These are phyloP conservation scores for Limnodromus scolopaceus DNA, from an alignment of 2,797 vertebrate species.

Conservation along the genomic window DNA sequence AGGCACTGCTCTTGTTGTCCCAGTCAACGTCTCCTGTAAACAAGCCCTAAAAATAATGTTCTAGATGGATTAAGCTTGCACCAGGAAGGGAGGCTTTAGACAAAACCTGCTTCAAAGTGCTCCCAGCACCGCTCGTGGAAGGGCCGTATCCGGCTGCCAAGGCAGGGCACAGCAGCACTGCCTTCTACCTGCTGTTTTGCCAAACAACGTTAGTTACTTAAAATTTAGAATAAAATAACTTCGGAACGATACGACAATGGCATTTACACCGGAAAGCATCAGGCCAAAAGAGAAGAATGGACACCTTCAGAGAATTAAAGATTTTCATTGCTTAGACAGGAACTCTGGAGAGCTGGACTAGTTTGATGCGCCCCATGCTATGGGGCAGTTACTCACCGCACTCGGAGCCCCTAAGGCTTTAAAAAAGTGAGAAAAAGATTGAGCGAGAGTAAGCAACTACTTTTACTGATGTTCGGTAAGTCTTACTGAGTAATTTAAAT, in stretches of 20 bases:
- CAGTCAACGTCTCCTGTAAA: neutral
- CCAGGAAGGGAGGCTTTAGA: neutral
- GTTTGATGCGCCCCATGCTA: neutral
- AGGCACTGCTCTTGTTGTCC: neutral
- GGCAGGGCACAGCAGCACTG: neutral
- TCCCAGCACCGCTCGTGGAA: neutral
- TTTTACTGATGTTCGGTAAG: neutral
- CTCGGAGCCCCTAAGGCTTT: neutral
- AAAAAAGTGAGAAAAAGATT: neutral
- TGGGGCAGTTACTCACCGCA: rapidly evolving
- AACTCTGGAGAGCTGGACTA: neutral
- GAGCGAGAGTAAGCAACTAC: neutral
- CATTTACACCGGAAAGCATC: neutral
- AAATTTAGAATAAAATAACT: neutral
- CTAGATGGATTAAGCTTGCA: neutral
- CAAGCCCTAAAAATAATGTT: neutral
- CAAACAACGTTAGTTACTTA: neutral
- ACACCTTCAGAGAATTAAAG: neutral
- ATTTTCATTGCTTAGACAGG: neutral
- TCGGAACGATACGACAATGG: neutral
- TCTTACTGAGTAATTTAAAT: neutral
- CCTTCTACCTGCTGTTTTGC: neutral
- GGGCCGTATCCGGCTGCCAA: neutral
- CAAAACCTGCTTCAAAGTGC: neutral
- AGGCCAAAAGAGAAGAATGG: neutral